These are phyloP conservation scores for Synanthedon formicaeformis DNA, from an alignment of 2,888 invertebrate genomes.

Conservation along the genomic window DNA sequence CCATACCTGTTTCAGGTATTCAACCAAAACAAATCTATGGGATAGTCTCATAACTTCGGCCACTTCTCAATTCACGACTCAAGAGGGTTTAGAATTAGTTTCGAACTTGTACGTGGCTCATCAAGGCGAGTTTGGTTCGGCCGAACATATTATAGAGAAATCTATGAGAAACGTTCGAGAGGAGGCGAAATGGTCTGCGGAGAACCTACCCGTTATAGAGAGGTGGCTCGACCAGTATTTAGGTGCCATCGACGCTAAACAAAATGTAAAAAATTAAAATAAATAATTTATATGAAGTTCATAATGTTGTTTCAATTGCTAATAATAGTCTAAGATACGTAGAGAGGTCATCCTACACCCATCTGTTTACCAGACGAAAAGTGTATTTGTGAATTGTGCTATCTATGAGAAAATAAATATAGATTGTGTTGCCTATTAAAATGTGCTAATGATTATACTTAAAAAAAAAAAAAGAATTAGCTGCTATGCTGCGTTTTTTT, in stretches of 20 bases:
- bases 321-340: no score
- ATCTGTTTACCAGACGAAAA: no score
- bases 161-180: conserved; percentile 79
- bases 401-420: no score
- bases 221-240: conserved; percentile 76
- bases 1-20: conserved; percentile 46
- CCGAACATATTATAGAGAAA: conserved; percentile 79
- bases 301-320: no score
- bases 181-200: conserved; percentile 81
- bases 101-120: conserved; percentile 73
- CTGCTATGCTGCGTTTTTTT: no score
- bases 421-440: no score
- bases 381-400: no score
- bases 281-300: no score
- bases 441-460: no score
- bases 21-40: conserved; percentile 80
- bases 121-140: conserved; percentile 78
- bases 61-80: conserved; percentile 80
- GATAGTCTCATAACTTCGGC: conserved; percentile 80
- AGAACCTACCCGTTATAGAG: conserved; percentile 80
- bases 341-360: no score
- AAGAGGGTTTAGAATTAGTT: conserved; percentile 78
- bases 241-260: conserved; percentile 27
- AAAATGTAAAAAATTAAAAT: conserved; percentile 15
- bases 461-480: no score